These are phyloP conservation scores for Gambelia wislizenii DNA, from an alignment of 2,797 vertebrate genomes.

Conservation along the genomic window DNA sequence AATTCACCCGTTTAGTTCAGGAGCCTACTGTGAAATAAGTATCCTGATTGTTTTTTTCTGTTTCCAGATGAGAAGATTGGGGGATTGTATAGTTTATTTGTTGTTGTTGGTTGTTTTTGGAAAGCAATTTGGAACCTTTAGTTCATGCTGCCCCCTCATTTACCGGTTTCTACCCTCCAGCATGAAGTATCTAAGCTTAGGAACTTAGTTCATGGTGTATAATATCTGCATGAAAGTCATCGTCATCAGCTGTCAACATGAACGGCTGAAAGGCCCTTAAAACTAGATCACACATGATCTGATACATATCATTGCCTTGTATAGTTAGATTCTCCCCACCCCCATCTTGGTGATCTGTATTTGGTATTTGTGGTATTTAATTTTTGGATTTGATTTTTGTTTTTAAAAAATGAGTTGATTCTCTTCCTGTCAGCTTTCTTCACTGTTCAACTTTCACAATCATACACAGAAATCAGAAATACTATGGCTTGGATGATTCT, in stretches of 20 bases:
- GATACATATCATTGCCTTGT: not conserved
- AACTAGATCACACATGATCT: not conserved
- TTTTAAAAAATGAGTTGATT: not conserved
- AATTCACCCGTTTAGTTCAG: not conserved
- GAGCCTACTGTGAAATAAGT: not conserved
- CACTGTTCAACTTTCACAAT: too few relatives aligned
- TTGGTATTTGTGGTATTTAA: not conserved
- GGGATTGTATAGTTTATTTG: not conserved
- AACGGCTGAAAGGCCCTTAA: not conserved
- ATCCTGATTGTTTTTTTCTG: not conserved
- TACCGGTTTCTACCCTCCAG: not conserved
- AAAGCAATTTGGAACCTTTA: not conserved
- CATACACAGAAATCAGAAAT: too few relatives aligned
- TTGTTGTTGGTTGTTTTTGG: not conserved
- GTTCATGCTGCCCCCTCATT: not conserved
- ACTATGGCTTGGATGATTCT: too few relatives aligned
- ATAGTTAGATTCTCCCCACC: not conserved
- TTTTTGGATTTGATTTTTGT: not conserved
- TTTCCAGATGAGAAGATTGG: not conserved
- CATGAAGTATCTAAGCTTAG: not conserved
- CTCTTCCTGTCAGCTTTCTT: too few relatives aligned
- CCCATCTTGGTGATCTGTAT: not conserved
- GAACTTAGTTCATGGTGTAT: not conserved
- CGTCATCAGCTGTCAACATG: not conserved
- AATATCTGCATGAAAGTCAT: not conserved